Percentiles rank a stretch among this genome's conserved stretches.
phyloP scores from a whole-genome alignment of 2,113 vertebrate genomes.

The Cisticola juncidis region DNA sequence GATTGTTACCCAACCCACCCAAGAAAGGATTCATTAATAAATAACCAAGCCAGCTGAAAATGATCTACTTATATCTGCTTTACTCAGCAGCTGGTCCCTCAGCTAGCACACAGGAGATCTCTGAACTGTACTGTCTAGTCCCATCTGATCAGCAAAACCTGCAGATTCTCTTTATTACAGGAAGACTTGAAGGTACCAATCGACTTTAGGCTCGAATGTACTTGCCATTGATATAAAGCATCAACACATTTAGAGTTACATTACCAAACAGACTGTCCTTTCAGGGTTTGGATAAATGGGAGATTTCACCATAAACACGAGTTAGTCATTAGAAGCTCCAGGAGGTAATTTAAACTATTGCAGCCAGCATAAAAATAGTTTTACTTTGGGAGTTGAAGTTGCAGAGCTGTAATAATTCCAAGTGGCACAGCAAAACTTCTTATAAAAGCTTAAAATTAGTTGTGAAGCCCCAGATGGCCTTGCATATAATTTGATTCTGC shows the following conservation, averaged over 20 bases:
- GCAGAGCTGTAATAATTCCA: constrained; percentile 7
- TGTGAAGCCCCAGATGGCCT: background rate
- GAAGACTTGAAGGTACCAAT: background rate
- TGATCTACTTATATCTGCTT: background rate
- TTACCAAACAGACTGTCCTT: background rate
- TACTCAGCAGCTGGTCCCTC: background rate
- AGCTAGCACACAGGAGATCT: background rate
- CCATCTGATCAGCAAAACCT: background rate
- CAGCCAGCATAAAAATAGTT: constrained; percentile 14
- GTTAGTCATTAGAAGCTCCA: background rate
- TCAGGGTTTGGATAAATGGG: background rate
- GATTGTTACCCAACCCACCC: background rate
- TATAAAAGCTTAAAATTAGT: constrained; percentile 1
- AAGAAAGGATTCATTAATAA: background rate
- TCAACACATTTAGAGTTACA: background rate
- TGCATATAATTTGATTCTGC: background rate
- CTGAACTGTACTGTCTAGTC: background rate
- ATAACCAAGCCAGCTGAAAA: background rate
- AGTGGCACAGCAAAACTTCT: background rate
- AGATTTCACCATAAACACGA: background rate
- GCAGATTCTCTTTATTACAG: background rate
- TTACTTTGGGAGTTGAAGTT: background rate
- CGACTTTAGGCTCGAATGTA: background rate
- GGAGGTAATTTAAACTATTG: background rate
- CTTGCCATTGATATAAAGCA: background rate